phyloP scores from a whole-genome alignment of 1,140 invertebrate genomes.

The Drosophila jambulina region DNA sequence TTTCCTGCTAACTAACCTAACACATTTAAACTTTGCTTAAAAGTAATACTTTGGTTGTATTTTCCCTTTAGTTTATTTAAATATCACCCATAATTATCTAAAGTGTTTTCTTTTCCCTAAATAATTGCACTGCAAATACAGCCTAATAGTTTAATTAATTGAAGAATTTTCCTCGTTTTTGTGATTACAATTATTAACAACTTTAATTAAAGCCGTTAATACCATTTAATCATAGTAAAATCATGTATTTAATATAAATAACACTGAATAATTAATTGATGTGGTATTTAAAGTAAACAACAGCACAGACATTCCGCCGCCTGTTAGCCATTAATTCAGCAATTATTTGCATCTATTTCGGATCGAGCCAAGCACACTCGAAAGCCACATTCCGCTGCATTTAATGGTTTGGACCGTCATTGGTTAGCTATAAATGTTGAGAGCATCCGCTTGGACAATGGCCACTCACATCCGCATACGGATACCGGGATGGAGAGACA shows the following conservation, averaged over 20 bases:
- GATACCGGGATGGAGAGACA: too few species aligned
- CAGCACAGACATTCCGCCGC: background rate
- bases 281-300: slow-evolving; percentile 1
- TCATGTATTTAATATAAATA: background rate
- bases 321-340: slow-evolving; percentile 1
- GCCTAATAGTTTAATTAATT: background rate
- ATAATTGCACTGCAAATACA: background rate
- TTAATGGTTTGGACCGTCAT: slow-evolving; percentile 38
- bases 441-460: slow-evolving; percentile 42
- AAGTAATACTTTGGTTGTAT: background rate
- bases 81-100: background rate
- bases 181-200: background rate
- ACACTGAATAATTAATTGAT: slow-evolving; percentile 6
- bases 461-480: slow-evolving; percentile 13
- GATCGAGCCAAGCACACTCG: slow-evolving; percentile 7
- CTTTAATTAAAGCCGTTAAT: background rate
- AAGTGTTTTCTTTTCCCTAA: background rate
- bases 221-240: slow-evolving; percentile 11
- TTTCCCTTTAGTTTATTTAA: background rate
- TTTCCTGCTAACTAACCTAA: background rate
- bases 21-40: background rate
- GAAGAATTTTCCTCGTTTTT: background rate
- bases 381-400: slow-evolving; percentile 24
- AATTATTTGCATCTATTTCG: slow-evolving; percentile 26
- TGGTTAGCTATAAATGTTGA: slow-evolving; percentile 28